Evolutionary conservation across 2,888 invertebrate genomes (phyloP).

Genomic region (Leptinotarsa haldemani): DNA sequence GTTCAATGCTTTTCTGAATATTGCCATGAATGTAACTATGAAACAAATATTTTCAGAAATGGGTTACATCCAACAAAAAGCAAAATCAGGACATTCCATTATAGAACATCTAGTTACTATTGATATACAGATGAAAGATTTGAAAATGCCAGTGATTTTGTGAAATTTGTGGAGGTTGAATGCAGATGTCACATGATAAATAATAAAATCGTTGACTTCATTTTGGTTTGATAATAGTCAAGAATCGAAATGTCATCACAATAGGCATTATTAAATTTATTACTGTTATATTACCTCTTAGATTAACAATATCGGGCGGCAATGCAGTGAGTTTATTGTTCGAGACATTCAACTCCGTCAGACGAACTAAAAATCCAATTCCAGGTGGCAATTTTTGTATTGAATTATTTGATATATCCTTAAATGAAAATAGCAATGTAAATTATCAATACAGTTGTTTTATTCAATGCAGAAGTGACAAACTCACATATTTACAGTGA

Average conservation of each 20-base stretch:
- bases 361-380: conserved; percentile 84
- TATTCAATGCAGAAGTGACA: no score
- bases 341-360: conserved; percentile 79
- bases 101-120: no score
- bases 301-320: conserved; percentile 84
- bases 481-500: no score
- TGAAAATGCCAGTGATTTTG: not conserved
- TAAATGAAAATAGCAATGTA: conserved; percentile 49
- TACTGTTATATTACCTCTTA: conserved; percentile 74
- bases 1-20: no score
- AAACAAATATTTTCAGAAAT: no score
- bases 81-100: no score
- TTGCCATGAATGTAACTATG: no score
- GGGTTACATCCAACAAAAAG: no score
- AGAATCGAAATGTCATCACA: not conserved
- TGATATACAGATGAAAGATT: no score
- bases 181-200: not conserved
- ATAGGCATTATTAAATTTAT: not conserved
- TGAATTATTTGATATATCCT: conserved; percentile 86
- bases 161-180: no score
- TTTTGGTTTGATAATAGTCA: not conserved
- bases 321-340: conserved; percentile 80
- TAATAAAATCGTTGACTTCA: not conserved
- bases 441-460: not conserved
- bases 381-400: conserved; percentile 80